Conservation (phyloP, 2,888 invertebrate genomes). For the Epiblema foenella region DNA sequence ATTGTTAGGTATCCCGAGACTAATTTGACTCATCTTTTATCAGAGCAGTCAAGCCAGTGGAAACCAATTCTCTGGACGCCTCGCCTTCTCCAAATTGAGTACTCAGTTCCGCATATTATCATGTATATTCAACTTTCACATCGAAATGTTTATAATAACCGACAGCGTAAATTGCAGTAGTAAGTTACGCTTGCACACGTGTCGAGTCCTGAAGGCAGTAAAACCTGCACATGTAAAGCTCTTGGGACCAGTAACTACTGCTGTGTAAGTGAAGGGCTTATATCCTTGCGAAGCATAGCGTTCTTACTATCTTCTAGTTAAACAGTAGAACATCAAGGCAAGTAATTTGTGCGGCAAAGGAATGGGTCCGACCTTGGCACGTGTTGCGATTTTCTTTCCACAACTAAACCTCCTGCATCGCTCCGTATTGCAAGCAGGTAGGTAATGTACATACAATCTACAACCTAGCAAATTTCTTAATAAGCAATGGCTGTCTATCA, state of each 20-base stretch:
- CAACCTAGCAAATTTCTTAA: no score
- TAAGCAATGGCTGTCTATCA: no score
- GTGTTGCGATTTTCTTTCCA: constrained; percentile 1
- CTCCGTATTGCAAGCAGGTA: not conserved
- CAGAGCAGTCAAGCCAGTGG: no score
- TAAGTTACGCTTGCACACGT: not conserved
- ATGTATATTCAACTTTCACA: not conserved
- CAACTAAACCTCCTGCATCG: not conserved
- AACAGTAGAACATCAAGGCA: not conserved
- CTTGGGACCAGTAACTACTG: not conserved
- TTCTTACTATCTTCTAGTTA: not conserved
- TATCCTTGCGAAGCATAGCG: not conserved
- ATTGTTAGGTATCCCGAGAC: no score
- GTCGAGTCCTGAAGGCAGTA: not conserved
- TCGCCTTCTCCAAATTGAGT: not conserved
- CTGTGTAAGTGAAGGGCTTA: not conserved
- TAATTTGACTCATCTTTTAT: no score
- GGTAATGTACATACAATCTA: no score
- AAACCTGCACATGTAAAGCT: constrained; percentile 4
- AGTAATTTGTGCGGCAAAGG: not conserved
- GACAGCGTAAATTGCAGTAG: not conserved
- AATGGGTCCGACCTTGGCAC: not conserved
- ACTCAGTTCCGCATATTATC: not conserved
- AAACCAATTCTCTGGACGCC: no score
- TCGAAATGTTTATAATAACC: not conserved